Evolutionary conservation across 2,888 invertebrate species (phyloP).

Genomic region (Cepaea hortensis): DNA sequence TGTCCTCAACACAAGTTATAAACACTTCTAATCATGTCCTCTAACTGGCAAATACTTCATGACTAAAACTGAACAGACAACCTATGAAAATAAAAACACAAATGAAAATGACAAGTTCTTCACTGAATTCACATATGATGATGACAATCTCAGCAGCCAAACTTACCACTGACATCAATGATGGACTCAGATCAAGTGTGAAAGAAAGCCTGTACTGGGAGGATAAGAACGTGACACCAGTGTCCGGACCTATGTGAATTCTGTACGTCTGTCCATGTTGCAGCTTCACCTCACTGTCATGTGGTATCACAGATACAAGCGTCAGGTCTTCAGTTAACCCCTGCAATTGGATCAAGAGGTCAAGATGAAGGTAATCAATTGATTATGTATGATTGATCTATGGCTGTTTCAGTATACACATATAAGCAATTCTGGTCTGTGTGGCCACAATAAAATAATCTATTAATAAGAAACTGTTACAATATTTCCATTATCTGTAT

Average conservation of each 20-base stretch:
- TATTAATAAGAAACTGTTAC: too few relatives aligned
- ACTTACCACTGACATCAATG: slow-evolving; percentile 83
- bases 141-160: too few relatives aligned
- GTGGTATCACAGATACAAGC: slow-evolving; percentile 82
- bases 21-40: too few relatives aligned
- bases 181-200: slow-evolving; percentile 87
- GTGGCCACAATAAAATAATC: neutral
- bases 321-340: slow-evolving; percentile 79
- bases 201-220: slow-evolving; percentile 85
- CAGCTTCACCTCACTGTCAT: slow-evolving; percentile 56
- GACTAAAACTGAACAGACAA: too few relatives aligned
- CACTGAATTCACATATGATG: neutral
- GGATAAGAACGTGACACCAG: slow-evolving; percentile 82
- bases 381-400: too few relatives aligned
- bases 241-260: slow-evolving; percentile 66
- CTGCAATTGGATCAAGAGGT: slow-evolving; percentile 41
- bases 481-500: too few relatives aligned
- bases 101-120: too few relatives aligned
- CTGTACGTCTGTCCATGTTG: slow-evolving; percentile 58
- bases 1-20: too few relatives aligned
- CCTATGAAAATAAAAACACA: too few relatives aligned
- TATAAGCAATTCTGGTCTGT: neutral
- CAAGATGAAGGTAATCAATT: neutral
- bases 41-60: too few relatives aligned
- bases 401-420: neutral